Evolutionary conservation across 2,888 invertebrate genomes (phyloP).

Genomic region (Zelleria hepariella): DNA sequence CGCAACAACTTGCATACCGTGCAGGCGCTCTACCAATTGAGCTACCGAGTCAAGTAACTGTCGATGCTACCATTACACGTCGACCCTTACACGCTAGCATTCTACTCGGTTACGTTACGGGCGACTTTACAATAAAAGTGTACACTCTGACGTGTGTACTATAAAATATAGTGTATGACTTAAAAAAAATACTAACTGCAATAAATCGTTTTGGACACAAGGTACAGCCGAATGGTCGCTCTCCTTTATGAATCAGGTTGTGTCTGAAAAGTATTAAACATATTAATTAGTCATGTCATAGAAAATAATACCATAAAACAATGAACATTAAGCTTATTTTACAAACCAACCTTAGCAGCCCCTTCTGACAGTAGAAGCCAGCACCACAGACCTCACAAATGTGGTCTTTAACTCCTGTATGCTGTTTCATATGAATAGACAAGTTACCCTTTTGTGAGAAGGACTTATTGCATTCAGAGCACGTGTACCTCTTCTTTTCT

Average conservation of each 20-base stretch:
- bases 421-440: constrained; percentile 53
- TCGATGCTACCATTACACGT: no score
- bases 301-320: no score
- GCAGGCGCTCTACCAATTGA: no score
- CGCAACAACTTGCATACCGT: no score
- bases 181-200: constrained; percentile 44
- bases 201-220: constrained; percentile 62
- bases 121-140: no score
- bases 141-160: no score
- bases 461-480: constrained; percentile 53
- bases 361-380: constrained; percentile 63
- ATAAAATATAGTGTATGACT: neutral
- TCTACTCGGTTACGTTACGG: no score
- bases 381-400: constrained; percentile 68
- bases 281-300: neutral
- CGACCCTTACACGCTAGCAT: no score
- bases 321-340: no score
- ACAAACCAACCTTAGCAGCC: constrained; percentile 52
- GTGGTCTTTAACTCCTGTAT: constrained; percentile 61
- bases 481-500: constrained; percentile 65
- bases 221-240: constrained; percentile 57
- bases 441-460: constrained; percentile 61
- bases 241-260: constrained; percentile 65
- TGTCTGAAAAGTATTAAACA: constrained; percentile 52
- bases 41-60: no score